Conservation (phyloP, 2,888 invertebrate species). For the Aproaerema taeniolella region DNA sequence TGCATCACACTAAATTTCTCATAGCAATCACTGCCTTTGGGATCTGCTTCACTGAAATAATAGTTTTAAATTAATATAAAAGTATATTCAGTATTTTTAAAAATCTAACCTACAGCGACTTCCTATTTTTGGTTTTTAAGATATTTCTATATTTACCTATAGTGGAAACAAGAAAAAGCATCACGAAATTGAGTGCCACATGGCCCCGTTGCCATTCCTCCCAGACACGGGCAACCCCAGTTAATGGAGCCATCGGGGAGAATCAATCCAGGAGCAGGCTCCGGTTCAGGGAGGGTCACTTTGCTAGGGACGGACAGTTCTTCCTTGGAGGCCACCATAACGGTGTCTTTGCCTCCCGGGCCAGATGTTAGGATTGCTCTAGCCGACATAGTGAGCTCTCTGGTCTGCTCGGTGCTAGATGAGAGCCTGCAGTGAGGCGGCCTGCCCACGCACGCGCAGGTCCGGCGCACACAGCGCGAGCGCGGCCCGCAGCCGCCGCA, state of each 20-base stretch:
- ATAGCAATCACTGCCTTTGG: constrained; percentile 95
- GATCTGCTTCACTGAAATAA: constrained; percentile 83
- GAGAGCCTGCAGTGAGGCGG: constrained; percentile 34
- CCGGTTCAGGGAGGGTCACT: constrained; percentile 82
- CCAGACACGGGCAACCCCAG: constrained; percentile 98
- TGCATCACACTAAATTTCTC: constrained; percentile 95
- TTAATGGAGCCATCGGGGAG: constrained; percentile 93
- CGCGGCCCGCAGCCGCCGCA: constrained; percentile 30
- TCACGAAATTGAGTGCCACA: constrained; percentile 95
- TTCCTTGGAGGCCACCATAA: constrained; percentile 89
- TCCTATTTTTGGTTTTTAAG: too few species aligned
- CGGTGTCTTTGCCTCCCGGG: constrained; percentile 82
- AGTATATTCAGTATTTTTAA: not conserved
- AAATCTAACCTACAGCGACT: too few species aligned
- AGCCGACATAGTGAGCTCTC: constrained; percentile 16
- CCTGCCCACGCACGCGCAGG: constrained; percentile 24
- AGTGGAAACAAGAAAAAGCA: constrained; percentile 97
- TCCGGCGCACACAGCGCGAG: constrained; percentile 25
- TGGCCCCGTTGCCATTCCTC: constrained; percentile 98
- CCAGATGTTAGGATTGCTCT: constrained; percentile 58
- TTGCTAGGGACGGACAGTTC: constrained; percentile 86
- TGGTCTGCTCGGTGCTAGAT: constrained; percentile 20
- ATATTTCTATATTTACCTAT: constrained; percentile 77
- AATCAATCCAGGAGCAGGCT: constrained; percentile 88
- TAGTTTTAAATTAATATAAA: constrained; percentile 3